A percentile compares a stretch with the other conserved stretches of the same genome.
Evolutionary conservation across 2,113 vertebrate genomes (phyloP).

Genomic region (Pseudopodoces humilis): DNA sequence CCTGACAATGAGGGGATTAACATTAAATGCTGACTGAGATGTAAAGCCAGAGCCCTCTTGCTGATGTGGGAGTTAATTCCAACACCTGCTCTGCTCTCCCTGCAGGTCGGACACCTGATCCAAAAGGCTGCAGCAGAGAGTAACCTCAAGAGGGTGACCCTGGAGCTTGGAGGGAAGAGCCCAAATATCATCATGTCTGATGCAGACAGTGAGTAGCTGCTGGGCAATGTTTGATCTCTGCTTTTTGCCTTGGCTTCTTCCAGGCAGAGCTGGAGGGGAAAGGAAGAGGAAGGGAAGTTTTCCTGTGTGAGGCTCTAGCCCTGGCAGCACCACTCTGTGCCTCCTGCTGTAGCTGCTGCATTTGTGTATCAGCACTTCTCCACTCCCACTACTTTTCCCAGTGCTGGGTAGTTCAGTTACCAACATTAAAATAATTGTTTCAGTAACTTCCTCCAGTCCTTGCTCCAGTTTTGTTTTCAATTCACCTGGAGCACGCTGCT

Average conservation of each 20-base stretch:
- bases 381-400: not conserved
- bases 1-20: not conserved
- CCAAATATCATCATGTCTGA: slow-evolving; percentile 96
- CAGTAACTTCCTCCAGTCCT: not conserved
- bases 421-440: not conserved
- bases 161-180: slow-evolving; percentile 97
- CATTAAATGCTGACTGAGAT: not conserved
- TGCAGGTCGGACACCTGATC: slow-evolving; percentile 90
- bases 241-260: not conserved
- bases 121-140: slow-evolving; percentile 89
- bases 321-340: not conserved
- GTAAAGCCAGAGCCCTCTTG: not conserved
- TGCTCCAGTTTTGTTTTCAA: not conserved
- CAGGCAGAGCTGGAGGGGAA: not conserved
- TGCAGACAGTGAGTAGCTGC: slow-evolving; percentile 81
- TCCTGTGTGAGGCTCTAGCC: not conserved
- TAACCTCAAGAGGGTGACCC: slow-evolving; percentile 93
- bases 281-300: not conserved
- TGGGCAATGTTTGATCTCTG: not conserved
- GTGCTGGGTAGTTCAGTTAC: not conserved
- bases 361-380: not conserved
- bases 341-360: not conserved
- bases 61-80: not conserved
- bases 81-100: not conserved
- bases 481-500: not conserved